These are phyloP conservation scores for Hiodon tergisus DNA, from an alignment of 2,113 vertebrate species.

Conservation along the genomic window DNA sequence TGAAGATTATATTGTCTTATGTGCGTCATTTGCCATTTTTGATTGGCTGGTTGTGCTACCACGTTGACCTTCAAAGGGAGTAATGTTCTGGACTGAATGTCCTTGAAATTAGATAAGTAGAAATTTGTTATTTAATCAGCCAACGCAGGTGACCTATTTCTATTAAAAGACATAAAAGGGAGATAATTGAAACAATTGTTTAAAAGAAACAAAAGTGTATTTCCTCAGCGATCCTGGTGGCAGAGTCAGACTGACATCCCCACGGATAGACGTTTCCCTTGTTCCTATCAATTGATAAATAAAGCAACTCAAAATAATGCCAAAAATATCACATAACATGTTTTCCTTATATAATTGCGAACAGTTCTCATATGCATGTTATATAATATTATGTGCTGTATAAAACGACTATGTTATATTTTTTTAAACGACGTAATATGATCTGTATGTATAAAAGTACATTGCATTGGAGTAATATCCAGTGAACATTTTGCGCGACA, in stretches of 20 bases:
- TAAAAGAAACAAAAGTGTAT: constrained; percentile 37
- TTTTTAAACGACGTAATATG: too few species aligned
- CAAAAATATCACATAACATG: too few species aligned
- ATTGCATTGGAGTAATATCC: neutral
- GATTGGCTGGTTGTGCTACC: constrained; percentile 33
- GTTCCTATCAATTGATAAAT: neutral
- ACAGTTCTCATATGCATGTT: too few species aligned
- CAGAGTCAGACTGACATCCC: neutral
- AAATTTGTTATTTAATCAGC: constrained; percentile 12
- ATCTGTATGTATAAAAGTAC: neutral
- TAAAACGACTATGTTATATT: too few species aligned
- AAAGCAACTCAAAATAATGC: neutral
- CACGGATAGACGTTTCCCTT: neutral
- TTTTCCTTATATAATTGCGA: too few species aligned
- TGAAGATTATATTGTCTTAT: constrained; percentile 47
- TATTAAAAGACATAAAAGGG: constrained; percentile 38
- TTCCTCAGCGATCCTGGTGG: constrained; percentile 14
- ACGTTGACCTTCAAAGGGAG: constrained; percentile 8
- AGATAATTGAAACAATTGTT: constrained; percentile 32
- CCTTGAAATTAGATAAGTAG: constrained; percentile 24
- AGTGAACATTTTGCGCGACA: neutral
- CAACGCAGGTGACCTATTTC: constrained; percentile 24
- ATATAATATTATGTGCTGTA: too few species aligned
- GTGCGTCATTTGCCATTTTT: constrained; percentile 51
- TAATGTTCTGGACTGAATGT: constrained; percentile 20